These are phyloP conservation scores for Jordanella pulchra DNA, from an alignment of 2,797 vertebrate species.

Conservation along the genomic window DNA sequence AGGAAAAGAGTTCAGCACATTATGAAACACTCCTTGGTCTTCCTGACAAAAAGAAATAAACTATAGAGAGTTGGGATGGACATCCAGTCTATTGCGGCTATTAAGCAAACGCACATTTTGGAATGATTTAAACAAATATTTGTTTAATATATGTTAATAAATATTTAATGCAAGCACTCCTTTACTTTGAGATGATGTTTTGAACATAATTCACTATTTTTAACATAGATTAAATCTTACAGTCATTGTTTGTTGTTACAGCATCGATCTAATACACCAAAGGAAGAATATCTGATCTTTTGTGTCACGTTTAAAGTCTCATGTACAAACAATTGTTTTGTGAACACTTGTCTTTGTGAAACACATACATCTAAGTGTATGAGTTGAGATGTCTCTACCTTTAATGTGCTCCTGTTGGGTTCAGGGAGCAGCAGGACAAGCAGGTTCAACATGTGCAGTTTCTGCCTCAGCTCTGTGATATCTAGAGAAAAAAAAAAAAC, in stretches of 20 bases:
- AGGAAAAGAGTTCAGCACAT: conserved; percentile 14
- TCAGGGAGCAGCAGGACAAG: conserved; percentile 90
- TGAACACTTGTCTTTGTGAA: neutral
- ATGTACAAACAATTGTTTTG: neutral
- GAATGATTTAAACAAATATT: neutral
- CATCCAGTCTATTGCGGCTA: neutral
- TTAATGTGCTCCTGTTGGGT: conserved; percentile 88
- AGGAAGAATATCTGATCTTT: neutral
- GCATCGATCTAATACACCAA: neutral
- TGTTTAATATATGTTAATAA: too few species aligned
- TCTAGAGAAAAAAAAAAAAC: conserved; percentile 68
- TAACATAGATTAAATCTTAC: too few species aligned
- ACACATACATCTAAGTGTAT: neutral
- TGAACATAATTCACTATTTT: too few species aligned
- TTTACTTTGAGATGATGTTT: too few species aligned
- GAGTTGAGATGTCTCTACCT: conserved; percentile 75
- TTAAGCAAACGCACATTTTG: neutral
- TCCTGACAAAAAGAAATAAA: conserved; percentile 18
- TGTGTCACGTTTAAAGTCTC: neutral
- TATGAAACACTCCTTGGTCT: conserved; percentile 28
- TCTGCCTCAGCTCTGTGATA: conserved; percentile 87
- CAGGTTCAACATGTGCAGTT: conserved; percentile 89
- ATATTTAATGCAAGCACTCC: too few species aligned
- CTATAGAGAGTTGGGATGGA: neutral
- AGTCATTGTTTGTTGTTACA: neutral